phyloP scores from a whole-genome alignment of 92 coral and sea anemone genomes.

The Micromussa lordhowensis region DNA sequence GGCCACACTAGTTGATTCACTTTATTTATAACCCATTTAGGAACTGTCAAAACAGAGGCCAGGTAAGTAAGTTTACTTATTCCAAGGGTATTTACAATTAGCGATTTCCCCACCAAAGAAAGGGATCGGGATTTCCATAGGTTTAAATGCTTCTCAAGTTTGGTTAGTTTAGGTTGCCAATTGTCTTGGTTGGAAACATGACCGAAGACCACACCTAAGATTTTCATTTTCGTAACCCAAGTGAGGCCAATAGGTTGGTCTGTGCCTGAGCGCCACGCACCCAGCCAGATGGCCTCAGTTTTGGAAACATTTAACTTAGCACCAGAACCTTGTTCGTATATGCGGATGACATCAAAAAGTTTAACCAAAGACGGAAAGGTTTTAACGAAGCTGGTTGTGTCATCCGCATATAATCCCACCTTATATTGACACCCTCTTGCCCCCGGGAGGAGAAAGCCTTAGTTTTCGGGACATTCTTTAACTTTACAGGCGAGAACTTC shows the following conservation, averaged over 20 bases:
- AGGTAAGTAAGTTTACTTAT: not conserved
- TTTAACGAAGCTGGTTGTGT: conserved; percentile 15
- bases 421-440: not conserved
- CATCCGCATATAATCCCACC: conserved; percentile 37
- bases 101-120: not conserved
- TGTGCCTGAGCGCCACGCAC: not conserved
- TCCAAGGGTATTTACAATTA: not conserved
- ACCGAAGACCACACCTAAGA: conserved; percentile 24
- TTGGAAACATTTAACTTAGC: conserved; percentile 29
- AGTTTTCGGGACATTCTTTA: not conserved
- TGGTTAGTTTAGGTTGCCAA: not conserved
- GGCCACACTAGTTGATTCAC: not conserved
- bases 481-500: not conserved
- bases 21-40: not conserved
- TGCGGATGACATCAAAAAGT: not conserved
- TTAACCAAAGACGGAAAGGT: not conserved
- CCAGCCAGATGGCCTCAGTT: conserved; percentile 60
- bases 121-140: not conserved
- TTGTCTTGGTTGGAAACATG: not conserved
- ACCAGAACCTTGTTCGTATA: conserved; percentile 18
- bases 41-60: not conserved
- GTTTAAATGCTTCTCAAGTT: conserved; percentile 15
- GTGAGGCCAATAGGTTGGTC: conserved; percentile 33
- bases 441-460: conserved; percentile 20
- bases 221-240: conserved; percentile 34